phyloP scores from a whole-genome alignment of 2,888 invertebrate genomes.

The Melinaea menophilus region DNA sequence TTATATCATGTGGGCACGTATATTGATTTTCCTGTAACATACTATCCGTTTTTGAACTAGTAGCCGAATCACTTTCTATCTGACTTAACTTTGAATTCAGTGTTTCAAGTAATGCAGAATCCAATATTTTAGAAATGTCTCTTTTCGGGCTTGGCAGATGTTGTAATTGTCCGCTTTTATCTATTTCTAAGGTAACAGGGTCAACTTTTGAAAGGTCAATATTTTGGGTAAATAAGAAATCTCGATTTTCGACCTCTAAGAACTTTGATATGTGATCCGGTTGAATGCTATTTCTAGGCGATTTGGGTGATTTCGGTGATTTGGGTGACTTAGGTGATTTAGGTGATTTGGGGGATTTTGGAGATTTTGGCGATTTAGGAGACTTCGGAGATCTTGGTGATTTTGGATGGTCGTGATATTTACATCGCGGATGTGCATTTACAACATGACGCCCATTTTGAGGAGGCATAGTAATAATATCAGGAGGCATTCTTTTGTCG shows the following conservation, averaged over 20 bases:
- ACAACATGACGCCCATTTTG: constrained; percentile 70
- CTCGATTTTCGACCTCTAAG: constrained; percentile 75
- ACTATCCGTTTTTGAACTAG: constrained; percentile 85
- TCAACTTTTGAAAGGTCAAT: constrained; percentile 86
- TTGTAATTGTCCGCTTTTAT: constrained; percentile 80
- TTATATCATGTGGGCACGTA: constrained; percentile 66
- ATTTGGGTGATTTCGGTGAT: constrained; percentile 76
- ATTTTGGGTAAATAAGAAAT: constrained; percentile 85
- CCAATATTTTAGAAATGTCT: constrained; percentile 83
- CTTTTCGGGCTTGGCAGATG: constrained; percentile 84
- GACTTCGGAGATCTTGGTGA: constrained; percentile 75
- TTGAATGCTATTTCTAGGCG: constrained; percentile 66
- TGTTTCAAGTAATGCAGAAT: constrained; percentile 82
- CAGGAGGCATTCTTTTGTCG: constrained; percentile 63
- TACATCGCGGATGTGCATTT: constrained; percentile 68
- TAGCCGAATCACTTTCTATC: constrained; percentile 86
- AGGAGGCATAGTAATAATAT: constrained; percentile 68
- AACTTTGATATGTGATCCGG: constrained; percentile 69
- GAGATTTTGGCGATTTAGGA: constrained; percentile 81
- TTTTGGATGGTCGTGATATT: constrained; percentile 74
- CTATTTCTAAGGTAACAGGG: constrained; percentile 83
- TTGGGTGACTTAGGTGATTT: constrained; percentile 78
- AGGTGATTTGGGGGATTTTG: constrained; percentile 80
- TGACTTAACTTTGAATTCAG: constrained; percentile 85
- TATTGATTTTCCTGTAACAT: constrained; percentile 77